Base-by-base conservation (phyloP, 2,797 vertebrate species). In the Halcyon smyrnensis region DNA sequence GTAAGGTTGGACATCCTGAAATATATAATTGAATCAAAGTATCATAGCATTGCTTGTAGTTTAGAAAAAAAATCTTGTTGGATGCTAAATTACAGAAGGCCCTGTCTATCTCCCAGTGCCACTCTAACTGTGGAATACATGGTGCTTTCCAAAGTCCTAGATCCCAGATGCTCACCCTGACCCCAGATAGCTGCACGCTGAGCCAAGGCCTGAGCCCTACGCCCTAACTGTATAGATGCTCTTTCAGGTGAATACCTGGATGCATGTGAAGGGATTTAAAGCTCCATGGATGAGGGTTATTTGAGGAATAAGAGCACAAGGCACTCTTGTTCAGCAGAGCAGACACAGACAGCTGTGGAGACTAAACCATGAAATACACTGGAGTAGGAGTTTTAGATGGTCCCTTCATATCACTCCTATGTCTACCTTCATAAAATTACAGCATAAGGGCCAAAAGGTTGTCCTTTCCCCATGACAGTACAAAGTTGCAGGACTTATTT, bases 141-240 rank as follows among this genome's bases (percentile, higher is more conserved):
- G 7, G 19, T 67, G 12, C 3, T 74, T 87, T 70, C 36, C 15
- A 12, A 83, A 76, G 12, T 51, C 51, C 18, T 14, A 62, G 11
- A 7, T 82, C 41, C 16, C 30, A 90, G 27, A 19, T 9, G 4
- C 4, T 69, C 1, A 1, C 30, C 8, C 10, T 23, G 10, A 23
- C 9, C n/a, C 4, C 19, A 34, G 4, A 8, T 5, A 81, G 20
- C 8, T 57, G 24, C 23, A n/a, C 18, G n/a, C 2, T 0, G 0
- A 73, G 21, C 10, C n/a, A 62, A 76, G 24, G 8, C 13, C 19
- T 27, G 27, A 70, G 24, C 74, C 17, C 23, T 51, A 14, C 5
- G 4, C 21, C 5, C 6, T 70, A 15, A 17, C 8, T 8, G 2
- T 59, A 11, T 2, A 34, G 25, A 10, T 41, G 8, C 11, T 82